These are phyloP conservation scores for Andricus quercusramuli DNA, from an alignment of 2,888 invertebrate species.

Conservation along the genomic window DNA sequence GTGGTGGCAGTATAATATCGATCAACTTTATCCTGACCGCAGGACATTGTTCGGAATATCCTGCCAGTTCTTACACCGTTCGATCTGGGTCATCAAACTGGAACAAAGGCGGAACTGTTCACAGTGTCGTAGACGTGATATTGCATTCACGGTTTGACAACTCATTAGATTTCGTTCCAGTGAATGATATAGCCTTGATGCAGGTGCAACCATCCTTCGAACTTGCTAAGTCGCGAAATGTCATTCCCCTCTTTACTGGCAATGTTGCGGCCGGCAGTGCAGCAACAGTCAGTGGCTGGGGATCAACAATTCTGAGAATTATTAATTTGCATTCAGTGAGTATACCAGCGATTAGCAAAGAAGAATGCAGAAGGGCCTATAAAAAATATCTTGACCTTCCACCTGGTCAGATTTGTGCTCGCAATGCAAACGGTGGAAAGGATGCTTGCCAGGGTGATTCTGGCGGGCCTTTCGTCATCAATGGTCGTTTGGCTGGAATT, in stretches of 20 bases:
- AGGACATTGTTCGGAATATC: slow-evolving; percentile 80
- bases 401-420: slow-evolving; percentile 80
- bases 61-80: slow-evolving; percentile 61
- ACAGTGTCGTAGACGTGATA: slow-evolving; percentile 78
- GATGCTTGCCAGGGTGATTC: slow-evolving; percentile 79
- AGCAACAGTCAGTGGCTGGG: slow-evolving; percentile 60
- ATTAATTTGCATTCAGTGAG: slow-evolving; percentile 73
- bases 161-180: neutral
- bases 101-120: slow-evolving; percentile 78
- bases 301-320: slow-evolving; percentile 49
- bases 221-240: slow-evolving; percentile 77
- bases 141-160: slow-evolving; percentile 76
- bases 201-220: slow-evolving; percentile 79
- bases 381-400: neutral
- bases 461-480: slow-evolving; percentile 79
- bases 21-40: slow-evolving; percentile 80
- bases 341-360: slow-evolving; percentile 80
- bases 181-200: slow-evolving; percentile 80
- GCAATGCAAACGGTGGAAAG: slow-evolving; percentile 78
- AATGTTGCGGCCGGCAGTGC: slow-evolving; percentile 53
- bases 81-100: slow-evolving; percentile 81
- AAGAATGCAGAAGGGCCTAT: slow-evolving; percentile 78
- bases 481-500: slow-evolving; percentile 78
- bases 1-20: slow-evolving; percentile 82
- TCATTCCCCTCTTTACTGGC: slow-evolving; percentile 77